phyloP scores from a whole-genome alignment of 2,797 vertebrate genomes.

The Momotus momota region DNA sequence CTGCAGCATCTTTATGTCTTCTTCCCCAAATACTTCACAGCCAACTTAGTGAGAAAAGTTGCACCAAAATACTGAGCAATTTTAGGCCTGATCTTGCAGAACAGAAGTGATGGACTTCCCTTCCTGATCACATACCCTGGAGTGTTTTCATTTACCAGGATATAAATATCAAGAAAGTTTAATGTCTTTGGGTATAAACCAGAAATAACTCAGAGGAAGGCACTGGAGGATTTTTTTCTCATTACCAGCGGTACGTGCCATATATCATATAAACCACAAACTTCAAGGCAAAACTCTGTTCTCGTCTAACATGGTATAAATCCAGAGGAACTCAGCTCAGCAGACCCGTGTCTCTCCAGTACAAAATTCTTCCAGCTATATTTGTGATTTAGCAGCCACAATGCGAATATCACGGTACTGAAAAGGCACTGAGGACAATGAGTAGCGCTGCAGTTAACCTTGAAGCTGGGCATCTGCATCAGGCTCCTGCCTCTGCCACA shows the following conservation, averaged over 20 bases:
- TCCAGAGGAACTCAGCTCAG: background rate
- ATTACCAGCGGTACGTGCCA: background rate
- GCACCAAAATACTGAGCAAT: background rate
- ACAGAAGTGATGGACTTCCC: background rate
- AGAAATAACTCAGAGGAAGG: conserved; percentile 1
- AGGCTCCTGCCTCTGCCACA: background rate
- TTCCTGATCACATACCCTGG: background rate
- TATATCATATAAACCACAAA: conserved; percentile 18
- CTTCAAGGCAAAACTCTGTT: background rate
- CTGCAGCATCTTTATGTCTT: background rate
- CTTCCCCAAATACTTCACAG: background rate
- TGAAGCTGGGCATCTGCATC: background rate
- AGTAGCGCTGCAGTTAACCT: background rate
- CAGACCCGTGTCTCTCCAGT: background rate
- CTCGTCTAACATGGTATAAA: conserved; percentile 8
- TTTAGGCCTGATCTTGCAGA: background rate
- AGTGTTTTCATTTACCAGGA: background rate
- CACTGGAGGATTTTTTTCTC: conserved; percentile 4
- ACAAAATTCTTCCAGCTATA: background rate
- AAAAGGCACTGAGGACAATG: background rate
- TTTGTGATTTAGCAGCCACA: conserved; percentile 1
- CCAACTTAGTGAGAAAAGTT: background rate
- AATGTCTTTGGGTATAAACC: background rate
- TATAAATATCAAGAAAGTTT: background rate
- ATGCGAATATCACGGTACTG: background rate